phyloP scores from a whole-genome alignment of 2,797 vertebrate species.

The Tympanoctomys barrerae region DNA sequence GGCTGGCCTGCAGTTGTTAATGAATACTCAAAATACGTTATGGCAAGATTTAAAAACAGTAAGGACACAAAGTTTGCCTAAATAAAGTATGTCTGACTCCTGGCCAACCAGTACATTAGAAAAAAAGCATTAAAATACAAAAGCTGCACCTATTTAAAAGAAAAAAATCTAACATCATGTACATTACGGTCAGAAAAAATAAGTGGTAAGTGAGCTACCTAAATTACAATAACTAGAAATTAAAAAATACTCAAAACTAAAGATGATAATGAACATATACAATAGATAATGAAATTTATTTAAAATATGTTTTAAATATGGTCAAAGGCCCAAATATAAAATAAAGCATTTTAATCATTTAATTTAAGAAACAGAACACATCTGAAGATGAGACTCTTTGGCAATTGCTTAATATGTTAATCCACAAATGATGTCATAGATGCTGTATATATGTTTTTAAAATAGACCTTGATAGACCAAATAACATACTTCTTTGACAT shows the following conservation, averaged over 20 bases:
- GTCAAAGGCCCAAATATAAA: constrained; percentile 69
- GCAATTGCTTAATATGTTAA: constrained; percentile 72
- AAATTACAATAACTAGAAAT: constrained; percentile 76
- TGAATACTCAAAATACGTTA: constrained; percentile 31
- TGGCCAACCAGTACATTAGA: constrained; percentile 73
- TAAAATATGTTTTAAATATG: constrained; percentile 66
- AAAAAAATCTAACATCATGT: constrained; percentile 57
- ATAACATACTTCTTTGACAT: constrained; percentile 77
- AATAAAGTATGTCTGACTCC: constrained; percentile 55
- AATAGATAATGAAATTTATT: constrained; percentile 56
- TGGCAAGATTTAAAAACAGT: background rate
- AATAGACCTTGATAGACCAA: constrained; percentile 76
- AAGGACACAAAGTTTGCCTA: constrained; percentile 32
- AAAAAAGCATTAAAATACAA: constrained; percentile 82
- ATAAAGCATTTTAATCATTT: constrained; percentile 55
- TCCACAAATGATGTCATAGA: constrained; percentile 66
- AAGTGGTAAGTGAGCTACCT: constrained; percentile 76
- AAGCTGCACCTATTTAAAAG: constrained; percentile 75
- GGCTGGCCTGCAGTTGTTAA: background rate
- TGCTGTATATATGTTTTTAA: constrained; percentile 70
- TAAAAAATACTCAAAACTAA: constrained; percentile 63
- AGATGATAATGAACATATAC: constrained; percentile 65
- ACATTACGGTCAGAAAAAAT: constrained; percentile 79
- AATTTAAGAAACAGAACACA: constrained; percentile 63
- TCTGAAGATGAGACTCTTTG: constrained; percentile 75